A percentile compares a stretch with the other conserved stretches of the same genome.
phyloP scores from a whole-genome alignment of 1,140 invertebrate species.

The Drosophila leontia region DNA sequence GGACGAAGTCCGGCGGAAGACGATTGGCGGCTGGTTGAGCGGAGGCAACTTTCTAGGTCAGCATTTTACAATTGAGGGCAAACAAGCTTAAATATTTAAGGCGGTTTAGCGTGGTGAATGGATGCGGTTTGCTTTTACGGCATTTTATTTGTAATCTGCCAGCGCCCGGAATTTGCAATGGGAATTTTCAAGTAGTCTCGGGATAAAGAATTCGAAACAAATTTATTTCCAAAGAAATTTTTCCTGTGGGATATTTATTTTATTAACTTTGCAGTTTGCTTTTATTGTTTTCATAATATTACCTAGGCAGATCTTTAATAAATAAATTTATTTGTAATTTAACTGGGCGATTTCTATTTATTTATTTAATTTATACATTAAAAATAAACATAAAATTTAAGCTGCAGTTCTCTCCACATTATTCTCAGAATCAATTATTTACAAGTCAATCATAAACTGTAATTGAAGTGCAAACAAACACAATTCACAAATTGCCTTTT shows the following conservation, averaged over 20 bases:
- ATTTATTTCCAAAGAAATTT: slow-evolving; percentile 6
- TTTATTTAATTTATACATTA: neutral
- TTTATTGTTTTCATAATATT: neutral
- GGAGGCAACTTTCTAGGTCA: slow-evolving; percentile 51
- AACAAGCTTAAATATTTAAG: slow-evolving; percentile 62
- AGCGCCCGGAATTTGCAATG: slow-evolving; percentile 5
- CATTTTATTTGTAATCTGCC: slow-evolving; percentile 40
- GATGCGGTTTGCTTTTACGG: slow-evolving; percentile 40
- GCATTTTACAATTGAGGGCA: slow-evolving; percentile 48
- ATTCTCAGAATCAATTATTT: slow-evolving; percentile 5
- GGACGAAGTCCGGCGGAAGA: slow-evolving; percentile 28
- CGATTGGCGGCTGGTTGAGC: slow-evolving; percentile 35
- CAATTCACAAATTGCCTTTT: neutral
- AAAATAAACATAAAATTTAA: neutral
- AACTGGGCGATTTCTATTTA: too few species aligned
- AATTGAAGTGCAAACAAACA: slow-evolving; percentile 14
- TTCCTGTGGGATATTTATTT: neutral
- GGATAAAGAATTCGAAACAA: slow-evolving; percentile 1
- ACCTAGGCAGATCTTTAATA: neutral
- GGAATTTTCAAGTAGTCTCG: slow-evolving; percentile 19
- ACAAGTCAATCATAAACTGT: slow-evolving; percentile 4
- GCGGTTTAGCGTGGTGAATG: slow-evolving; percentile 32
- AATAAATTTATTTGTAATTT: neutral
- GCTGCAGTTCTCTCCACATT: neutral
- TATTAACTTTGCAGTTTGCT: neutral